Percentiles rank a stretch among this genome's conserved stretches.
Evolutionary conservation across 92 coral and sea anemone genomes (phyloP).

Genomic region (Heteractis magnifica): DNA sequence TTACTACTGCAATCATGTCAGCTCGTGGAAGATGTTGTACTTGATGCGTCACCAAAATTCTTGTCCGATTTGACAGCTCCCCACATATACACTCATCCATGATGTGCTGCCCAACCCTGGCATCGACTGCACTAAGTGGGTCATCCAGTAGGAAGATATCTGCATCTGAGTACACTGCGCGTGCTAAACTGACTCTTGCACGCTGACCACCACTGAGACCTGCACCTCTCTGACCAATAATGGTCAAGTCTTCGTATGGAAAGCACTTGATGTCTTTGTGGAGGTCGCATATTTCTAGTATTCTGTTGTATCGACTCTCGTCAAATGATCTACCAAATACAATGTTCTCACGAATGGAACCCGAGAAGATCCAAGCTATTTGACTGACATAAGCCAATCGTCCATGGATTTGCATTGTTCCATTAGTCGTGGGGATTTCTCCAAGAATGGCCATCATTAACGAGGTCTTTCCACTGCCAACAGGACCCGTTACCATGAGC

Average conservation of each 20-base stretch:
- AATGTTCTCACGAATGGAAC: neutral
- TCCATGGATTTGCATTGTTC: neutral
- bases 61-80: neutral
- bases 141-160: slow-evolving; percentile 4
- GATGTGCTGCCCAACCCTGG: slow-evolving; percentile 7
- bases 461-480: slow-evolving; percentile 6
- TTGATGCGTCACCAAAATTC: slow-evolving; percentile 4
- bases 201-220: slow-evolving; percentile 6
- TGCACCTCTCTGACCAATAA: slow-evolving; percentile 7
- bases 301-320: neutral
- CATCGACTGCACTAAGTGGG: slow-evolving; percentile 4
- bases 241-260: neutral
- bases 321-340: neutral
- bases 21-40: slow-evolving; percentile 7
- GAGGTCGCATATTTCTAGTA: neutral
- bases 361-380: neutral
- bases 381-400: neutral
- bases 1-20: neutral
- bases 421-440: neutral
- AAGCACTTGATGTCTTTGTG: neutral
- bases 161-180: slow-evolving; percentile 1
- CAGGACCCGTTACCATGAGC: slow-evolving; percentile 3
- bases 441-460: neutral
- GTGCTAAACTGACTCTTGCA: neutral
- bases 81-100: neutral